phyloP scores from a whole-genome alignment of 2,113 vertebrate species.

The Eolophus roseicapilla region DNA sequence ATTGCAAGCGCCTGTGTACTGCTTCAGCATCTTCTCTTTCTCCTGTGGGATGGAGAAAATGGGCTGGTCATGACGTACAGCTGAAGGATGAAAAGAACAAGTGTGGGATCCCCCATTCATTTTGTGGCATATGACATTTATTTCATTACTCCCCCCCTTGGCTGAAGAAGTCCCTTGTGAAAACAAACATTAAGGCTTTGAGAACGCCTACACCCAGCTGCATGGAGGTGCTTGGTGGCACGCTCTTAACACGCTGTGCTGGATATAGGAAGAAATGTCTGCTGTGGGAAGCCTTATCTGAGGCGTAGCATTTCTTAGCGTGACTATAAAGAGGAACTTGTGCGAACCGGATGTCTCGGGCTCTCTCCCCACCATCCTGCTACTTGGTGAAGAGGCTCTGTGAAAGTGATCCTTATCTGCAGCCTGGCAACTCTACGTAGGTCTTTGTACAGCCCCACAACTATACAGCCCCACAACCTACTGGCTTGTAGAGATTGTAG shows the following conservation, averaged over 20 bases:
- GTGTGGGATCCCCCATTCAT: neutral
- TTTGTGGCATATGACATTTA: neutral
- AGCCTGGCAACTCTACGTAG: neutral
- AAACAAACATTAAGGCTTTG: slow-evolving; percentile 18
- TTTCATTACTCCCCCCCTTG: neutral
- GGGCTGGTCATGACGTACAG: neutral
- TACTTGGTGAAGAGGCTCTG: neutral
- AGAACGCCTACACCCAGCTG: neutral
- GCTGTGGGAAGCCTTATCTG: slow-evolving; percentile 21
- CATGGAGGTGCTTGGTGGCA: neutral
- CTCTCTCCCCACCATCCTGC: neutral
- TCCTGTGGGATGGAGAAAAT: neutral
- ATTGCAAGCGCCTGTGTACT: neutral
- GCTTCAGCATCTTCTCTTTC: neutral
- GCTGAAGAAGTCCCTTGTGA: neutral
- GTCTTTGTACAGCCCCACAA: neutral
- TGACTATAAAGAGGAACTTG: slow-evolving; percentile 50
- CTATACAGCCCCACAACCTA: neutral
- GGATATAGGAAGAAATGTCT: neutral
- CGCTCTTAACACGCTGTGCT: neutral
- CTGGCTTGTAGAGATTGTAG: neutral
- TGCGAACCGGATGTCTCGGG: neutral
- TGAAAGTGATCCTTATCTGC: slow-evolving; percentile 51
- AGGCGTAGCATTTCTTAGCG: neutral
- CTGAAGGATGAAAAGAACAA: slow-evolving; percentile 4